Evolutionary conservation across 2,113 vertebrate genomes (phyloP).

Genomic region (Mola mola): DNA sequence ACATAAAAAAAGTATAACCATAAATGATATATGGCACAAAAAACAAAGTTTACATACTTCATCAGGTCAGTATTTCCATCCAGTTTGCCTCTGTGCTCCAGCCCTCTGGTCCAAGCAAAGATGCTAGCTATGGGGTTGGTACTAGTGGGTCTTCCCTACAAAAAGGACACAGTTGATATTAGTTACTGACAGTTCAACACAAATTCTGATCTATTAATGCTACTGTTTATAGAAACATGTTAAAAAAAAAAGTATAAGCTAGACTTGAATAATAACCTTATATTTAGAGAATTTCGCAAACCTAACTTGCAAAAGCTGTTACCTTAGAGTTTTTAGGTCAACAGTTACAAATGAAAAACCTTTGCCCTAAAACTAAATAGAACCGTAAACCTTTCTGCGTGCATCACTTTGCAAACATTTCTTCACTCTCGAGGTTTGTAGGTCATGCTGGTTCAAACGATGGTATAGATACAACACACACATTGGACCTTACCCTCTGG

Average conservation of each 20-base stretch:
- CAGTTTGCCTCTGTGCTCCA: conserved; percentile 94
- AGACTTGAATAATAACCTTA: too few species aligned
- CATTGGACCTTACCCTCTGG: conserved; percentile 86
- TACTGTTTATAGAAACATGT: too few species aligned
- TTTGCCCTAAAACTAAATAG: neutral
- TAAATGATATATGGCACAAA: too few species aligned
- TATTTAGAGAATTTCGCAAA: too few species aligned
- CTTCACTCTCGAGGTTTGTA: neutral
- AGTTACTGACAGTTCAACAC: neutral
- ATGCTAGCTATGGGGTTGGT: conserved; percentile 98
- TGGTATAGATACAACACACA: neutral
- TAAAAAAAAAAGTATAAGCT: too few species aligned
- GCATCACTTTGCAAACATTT: conserved; percentile 2
- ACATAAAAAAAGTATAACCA: too few species aligned
- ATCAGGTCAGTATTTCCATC: conserved; percentile 90
- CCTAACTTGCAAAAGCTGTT: too few species aligned
- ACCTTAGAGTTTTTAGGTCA: too few species aligned
- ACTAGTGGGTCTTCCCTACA: conserved; percentile 91
- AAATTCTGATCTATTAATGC: neutral
- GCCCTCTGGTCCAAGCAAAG: conserved; percentile 94
- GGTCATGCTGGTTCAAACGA: too few species aligned
- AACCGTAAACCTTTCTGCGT: too few species aligned
- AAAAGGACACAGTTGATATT: neutral
- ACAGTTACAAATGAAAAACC: too few species aligned
- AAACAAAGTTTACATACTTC: conserved; percentile 83